Evolutionary conservation across 2,113 vertebrate species (phyloP), one percentile per base, ranked within the genome.

Genomic region (Kryptolebias marmoratus): DNA sequence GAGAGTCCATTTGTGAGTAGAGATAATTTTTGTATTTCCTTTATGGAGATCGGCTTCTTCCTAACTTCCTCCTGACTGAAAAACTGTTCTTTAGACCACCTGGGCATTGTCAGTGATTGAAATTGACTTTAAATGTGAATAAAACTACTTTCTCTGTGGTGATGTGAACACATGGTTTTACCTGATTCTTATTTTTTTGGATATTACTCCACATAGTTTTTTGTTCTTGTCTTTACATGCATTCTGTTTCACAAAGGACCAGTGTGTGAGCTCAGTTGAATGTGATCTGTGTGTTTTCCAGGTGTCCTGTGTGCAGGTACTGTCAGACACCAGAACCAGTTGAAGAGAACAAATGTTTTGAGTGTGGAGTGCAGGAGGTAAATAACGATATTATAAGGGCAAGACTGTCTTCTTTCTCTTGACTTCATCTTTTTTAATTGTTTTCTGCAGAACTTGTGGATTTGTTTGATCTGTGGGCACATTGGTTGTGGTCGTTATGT

Each of bases 331-430:
- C 98, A 2, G 98, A 99, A 79, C 97, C 97, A 0, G 97, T 98
- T 18, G 97, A 98, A 83, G 98, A 99, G 91, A 99, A 99, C 90
- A 99, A 98, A 79, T 99, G 97, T 83, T 98, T 99, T 79, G 98
- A 98, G 84, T 99, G 98, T 64, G 98, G 98, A 2, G 97, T 99
- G 52, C 97, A 99, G 91, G 98, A 99, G 95, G 98, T 99, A 95
- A 94, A 4, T 7, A 16, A 44, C 44, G 10, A 16, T 12, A n/a
- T 10, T 2, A n/a, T 6, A 11, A 52, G 5, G 36, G 22, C 31
- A n/a, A 18, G 5, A 6, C 54, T 42, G 2, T 1, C 11, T 8
- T n/a, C 18, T 31, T 6, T 1, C 22, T 53, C 31, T 30, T 13
- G 3, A 1, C 3, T 14, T 28, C 13, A 39, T 10, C 2, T 28